Evolutionary conservation across 2,797 vertebrate genomes (phyloP).

Genomic region (Gastrophryne carolinensis): DNA sequence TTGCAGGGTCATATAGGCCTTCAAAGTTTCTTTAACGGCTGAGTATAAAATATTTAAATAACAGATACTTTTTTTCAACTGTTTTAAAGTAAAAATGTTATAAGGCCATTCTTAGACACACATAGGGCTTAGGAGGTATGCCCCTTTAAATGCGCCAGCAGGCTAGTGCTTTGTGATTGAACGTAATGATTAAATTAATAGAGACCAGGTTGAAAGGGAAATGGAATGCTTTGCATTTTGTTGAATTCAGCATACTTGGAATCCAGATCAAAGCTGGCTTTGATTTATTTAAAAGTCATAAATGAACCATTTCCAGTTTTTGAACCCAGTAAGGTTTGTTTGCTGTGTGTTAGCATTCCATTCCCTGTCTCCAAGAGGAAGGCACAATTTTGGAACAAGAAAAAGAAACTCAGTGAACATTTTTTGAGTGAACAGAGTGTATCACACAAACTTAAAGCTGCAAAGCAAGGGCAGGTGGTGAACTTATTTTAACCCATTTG

Average conservation of each 20-base stretch:
- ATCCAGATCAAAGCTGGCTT: conserved; percentile 72
- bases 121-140: no score
- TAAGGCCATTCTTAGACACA: no score
- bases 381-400: conserved; percentile 43
- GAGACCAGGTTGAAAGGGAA: conserved; percentile 61
- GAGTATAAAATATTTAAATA: no score
- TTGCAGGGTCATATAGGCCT: no score
- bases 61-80: no score
- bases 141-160: conserved; percentile 53
- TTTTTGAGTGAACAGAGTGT: conserved; percentile 71
- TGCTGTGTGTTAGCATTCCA: conserved; percentile 62
- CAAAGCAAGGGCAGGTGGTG: no score
- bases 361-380: conserved; percentile 63
- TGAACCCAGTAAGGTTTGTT: conserved; percentile 66
- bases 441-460: not conserved
- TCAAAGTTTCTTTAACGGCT: no score
- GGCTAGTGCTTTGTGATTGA: conserved; percentile 57
- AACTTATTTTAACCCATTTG: no score
- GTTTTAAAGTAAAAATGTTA: no score
- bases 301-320: conserved; percentile 77
- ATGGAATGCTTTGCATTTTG: conserved; percentile 42
- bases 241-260: conserved; percentile 66
- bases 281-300: conserved; percentile 77
- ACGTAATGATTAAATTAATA: conserved; percentile 64
- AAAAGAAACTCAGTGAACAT: conserved; percentile 60